phyloP scores from a whole-genome alignment of 2,888 invertebrate genomes.

The Leucophenga montana region DNA sequence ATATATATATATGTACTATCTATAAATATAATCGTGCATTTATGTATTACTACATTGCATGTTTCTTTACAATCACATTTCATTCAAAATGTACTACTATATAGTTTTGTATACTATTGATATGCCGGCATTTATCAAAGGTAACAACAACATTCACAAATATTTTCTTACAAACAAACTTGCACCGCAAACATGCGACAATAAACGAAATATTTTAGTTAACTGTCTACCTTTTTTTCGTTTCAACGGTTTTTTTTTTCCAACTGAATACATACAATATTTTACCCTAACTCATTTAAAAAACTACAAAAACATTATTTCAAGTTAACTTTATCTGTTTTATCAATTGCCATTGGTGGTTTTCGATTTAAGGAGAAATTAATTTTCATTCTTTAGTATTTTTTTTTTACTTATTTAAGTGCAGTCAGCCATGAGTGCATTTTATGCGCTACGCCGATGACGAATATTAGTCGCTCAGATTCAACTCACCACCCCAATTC shows the following conservation, averaged over 20 bases:
- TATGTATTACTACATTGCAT: no score
- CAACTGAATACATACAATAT: neutral
- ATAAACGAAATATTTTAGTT: neutral
- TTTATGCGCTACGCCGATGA: no score
- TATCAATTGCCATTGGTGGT: neutral
- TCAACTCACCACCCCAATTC: neutral
- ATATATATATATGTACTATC: neutral
- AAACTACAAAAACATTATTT: neutral
- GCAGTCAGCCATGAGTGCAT: no score
- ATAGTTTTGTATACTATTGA: constrained; percentile 11
- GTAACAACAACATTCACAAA: neutral
- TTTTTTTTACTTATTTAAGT: no score
- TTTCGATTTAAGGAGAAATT: no score
- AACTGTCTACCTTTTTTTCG: neutral
- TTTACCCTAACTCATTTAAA: neutral
- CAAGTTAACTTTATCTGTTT: neutral
- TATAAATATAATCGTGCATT: neutral
- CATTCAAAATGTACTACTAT: neutral
- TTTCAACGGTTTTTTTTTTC: no score
- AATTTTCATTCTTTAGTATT: no score
- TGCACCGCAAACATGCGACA: constrained; percentile 3
- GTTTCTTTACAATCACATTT: no score
- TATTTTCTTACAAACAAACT: constrained; percentile 2
- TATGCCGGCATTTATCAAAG: constrained; percentile 18
- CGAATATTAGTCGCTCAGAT: neutral